phyloP scores from a whole-genome alignment of 2,888 invertebrate species.

The Ischnus inquisitorius region DNA sequence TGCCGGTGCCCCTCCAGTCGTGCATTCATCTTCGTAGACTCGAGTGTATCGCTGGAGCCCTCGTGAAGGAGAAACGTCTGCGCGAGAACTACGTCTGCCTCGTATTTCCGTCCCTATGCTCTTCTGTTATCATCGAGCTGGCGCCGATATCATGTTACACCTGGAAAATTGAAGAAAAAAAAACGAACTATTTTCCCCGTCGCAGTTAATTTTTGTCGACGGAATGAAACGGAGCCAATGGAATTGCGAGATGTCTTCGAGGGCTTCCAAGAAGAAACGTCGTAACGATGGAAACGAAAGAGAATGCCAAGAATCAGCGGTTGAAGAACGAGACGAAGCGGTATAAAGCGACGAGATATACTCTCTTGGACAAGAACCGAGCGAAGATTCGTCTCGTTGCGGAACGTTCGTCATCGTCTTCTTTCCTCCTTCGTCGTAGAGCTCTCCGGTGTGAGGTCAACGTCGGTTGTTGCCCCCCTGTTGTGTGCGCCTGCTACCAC shows the following conservation, averaged over 20 bases:
- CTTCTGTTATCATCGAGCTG: no score
- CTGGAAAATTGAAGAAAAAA: no score
- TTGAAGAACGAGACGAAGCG: neutral
- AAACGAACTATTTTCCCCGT: no score
- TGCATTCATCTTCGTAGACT: no score
- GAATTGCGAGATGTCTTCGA: neutral
- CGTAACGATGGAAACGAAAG: neutral
- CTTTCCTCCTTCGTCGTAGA: slow-evolving; percentile 32
- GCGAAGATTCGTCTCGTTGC: slow-evolving; percentile 35
- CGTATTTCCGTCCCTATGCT: no score
- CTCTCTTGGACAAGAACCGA: neutral
- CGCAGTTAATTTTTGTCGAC: neutral
- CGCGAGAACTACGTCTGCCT: no score
- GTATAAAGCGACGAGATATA: slow-evolving; percentile 16
- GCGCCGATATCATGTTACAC: no score
- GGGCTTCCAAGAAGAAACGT: slow-evolving; percentile 2
- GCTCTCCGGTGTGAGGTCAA: slow-evolving; percentile 76
- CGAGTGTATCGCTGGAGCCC: no score
- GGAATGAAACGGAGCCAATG: neutral
- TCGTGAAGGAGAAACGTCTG: no score
- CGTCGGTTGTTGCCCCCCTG: slow-evolving; percentile 81
- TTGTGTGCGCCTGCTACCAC: slow-evolving; percentile 56
- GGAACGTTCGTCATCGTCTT: slow-evolving; percentile 42
- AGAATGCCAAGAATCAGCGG: neutral
- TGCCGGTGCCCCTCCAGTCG: neutral